A percentile compares a stretch with the other conserved stretches of the same genome.
Conservation (phyloP, 1,140 invertebrate species). For the Lepidurus apus region DNA sequence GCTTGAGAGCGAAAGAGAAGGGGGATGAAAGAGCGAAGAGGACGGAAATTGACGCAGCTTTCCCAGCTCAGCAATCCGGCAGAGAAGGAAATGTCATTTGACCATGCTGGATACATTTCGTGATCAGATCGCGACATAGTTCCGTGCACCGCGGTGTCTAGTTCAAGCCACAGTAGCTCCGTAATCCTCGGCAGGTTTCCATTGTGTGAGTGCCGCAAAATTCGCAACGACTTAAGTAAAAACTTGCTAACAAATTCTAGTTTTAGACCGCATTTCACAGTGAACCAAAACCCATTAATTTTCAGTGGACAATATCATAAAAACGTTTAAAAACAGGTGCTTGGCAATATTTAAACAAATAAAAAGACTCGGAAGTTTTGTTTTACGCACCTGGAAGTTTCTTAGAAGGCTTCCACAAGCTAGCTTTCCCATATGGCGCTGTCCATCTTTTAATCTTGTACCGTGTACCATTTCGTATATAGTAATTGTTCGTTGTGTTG, state of each 20-base stretch:
- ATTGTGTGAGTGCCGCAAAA: background rate
- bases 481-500: background rate
- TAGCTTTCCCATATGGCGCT: background rate
- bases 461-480: background rate
- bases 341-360: background rate
- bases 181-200: background rate
- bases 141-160: background rate
- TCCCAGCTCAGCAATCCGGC: background rate
- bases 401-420: background rate
- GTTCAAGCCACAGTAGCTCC: constrained; percentile 3
- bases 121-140: constrained; percentile 21
- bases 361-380: background rate
- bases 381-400: background rate
- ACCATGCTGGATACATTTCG: constrained; percentile 18
- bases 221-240: background rate
- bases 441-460: too few relatives aligned
- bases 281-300: too few relatives aligned
- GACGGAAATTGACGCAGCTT: background rate
- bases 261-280: background rate
- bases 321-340: too few relatives aligned
- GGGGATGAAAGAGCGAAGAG: background rate
- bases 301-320: too few relatives aligned
- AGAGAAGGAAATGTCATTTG: constrained; percentile 22
- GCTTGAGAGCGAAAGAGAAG: background rate
- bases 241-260: background rate